Conservation (phyloP, 1,140 invertebrate species). For the Lerema accius region DNA sequence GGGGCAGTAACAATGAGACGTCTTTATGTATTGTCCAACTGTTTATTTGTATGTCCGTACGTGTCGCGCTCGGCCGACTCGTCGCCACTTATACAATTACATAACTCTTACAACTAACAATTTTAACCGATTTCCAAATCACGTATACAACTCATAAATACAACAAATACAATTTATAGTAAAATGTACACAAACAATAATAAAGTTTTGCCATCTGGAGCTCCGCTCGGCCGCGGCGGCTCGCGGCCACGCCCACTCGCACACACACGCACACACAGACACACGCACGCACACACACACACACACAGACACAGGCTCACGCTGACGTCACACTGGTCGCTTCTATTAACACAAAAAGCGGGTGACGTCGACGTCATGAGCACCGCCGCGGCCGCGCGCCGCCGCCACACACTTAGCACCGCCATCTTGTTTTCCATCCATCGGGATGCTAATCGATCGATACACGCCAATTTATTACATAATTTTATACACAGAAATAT, state of each 20-base stretch:
- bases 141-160: conserved; percentile 66
- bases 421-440: conserved; percentile 21
- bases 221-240: conserved; percentile 27
- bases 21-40: conserved; percentile 63
- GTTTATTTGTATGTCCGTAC: conserved; percentile 58
- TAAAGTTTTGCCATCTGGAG: conserved; percentile 36
- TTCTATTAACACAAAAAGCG: too few relatives aligned
- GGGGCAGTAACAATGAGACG: conserved; percentile 41
- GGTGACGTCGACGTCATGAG: too few relatives aligned
- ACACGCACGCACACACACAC: conserved; percentile 15
- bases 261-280: conserved; percentile 23
- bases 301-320: conserved; percentile 14
- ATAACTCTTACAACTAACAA: conserved; percentile 48
- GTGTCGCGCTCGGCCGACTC: conserved; percentile 23
- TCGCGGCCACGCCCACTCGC: conserved; percentile 8
- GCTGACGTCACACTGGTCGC: too few relatives aligned
- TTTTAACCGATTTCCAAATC: conserved; percentile 43
- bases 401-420: conserved; percentile 1
- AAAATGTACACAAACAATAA: conserved; percentile 62
- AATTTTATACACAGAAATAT: conserved; percentile 6
- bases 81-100: conserved; percentile 35
- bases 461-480: conserved; percentile 18
- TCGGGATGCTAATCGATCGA: conserved; percentile 19
- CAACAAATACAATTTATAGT: conserved; percentile 63
- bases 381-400: background rate